Evolutionary conservation across 2,113 vertebrate species (phyloP), one percentile per base, ranked within the genome.

Genomic region (Pituophis catenifer): DNA sequence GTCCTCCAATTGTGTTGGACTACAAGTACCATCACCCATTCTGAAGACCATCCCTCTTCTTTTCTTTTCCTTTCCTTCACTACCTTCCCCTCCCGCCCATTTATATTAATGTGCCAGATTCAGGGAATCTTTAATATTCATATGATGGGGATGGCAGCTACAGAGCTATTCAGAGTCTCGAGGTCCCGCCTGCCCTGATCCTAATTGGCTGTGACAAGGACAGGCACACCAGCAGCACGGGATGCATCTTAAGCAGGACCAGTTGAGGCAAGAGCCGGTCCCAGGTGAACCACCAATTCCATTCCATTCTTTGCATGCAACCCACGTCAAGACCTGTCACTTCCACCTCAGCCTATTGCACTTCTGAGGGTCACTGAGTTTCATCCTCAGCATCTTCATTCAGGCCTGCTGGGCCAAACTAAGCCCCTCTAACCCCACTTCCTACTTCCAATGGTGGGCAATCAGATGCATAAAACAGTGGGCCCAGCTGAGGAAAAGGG

Each of bases 141-240:
- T 90, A 44, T 2, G 50, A 65, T 29, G 88, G 54, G 44, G 53
- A 81, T 21, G n/a, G 23, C 87, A 81, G 55, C 55, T 21, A 95
- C 94, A 95, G 93, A 2, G 50, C 86, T 94, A 90, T 96, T 95
- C 94, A 94, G 86, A 95, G 96, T 55, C 94, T 94, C 52, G 89
- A 92, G 91, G 91, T 91, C 81, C 88, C 62, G 75, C 62, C 89
- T 62, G 93, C 89, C 95, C 95, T 95, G 94, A 95, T 92, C 89
- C 89, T 95, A 95, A 95, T 95, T 95, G 94, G 88, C 89, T 85
- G 87, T 93, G 95, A 95, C 95, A 95, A 95, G 94, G 94, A 95
- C 93, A 91, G 94, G 57, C 93, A 92, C 89, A 53, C 48, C 62
- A 90, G 62, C 81, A 15, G 90, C 44, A 55, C 88, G 24, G 89